Conservation (phyloP, 1,140 invertebrate species). For the Leptinotarsa undecemlineata region DNA sequence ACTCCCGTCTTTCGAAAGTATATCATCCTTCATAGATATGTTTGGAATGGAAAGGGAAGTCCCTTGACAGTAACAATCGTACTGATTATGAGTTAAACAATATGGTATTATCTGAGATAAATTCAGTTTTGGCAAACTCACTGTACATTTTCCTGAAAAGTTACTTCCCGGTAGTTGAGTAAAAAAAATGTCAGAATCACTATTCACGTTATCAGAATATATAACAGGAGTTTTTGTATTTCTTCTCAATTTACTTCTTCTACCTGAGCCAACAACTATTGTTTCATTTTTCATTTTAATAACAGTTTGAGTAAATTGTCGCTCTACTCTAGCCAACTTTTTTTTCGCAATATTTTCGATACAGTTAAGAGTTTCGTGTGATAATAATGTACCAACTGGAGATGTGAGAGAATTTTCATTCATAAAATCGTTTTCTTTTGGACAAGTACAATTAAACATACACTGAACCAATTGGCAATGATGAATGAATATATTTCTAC, state of each 20-base stretch:
- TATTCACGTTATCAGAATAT: slow-evolving; percentile 51
- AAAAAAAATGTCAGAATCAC: slow-evolving; percentile 23
- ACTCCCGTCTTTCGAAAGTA: too few relatives aligned
- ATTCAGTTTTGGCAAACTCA: slow-evolving; percentile 40
- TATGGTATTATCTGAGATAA: slow-evolving; percentile 46
- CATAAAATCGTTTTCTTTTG: slow-evolving; percentile 27
- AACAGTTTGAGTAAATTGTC: slow-evolving; percentile 56
- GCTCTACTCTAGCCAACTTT: slow-evolving; percentile 54
- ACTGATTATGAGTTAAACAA: slow-evolving; percentile 51
- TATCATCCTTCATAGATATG: not conserved
- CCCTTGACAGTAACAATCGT: slow-evolving; percentile 51
- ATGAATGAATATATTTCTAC: slow-evolving; percentile 39
- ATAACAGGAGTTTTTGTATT: slow-evolving; percentile 51
- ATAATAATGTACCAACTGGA: slow-evolving; percentile 39
- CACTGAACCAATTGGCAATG: slow-evolving; percentile 57
- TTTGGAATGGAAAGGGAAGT: not conserved
- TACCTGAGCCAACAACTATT: slow-evolving; percentile 52
- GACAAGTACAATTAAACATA: slow-evolving; percentile 58
- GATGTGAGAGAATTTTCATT: slow-evolving; percentile 26
- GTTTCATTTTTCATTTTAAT: slow-evolving; percentile 54
- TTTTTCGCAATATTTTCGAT: slow-evolving; percentile 54
- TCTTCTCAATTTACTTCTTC: slow-evolving; percentile 46
- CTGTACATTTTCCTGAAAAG: slow-evolving; percentile 31
- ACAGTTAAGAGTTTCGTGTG: slow-evolving; percentile 47
- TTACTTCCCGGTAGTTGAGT: slow-evolving; percentile 18